A percentile compares a stretch with the other conserved stretches of the same genome.
Conservation (phyloP, 1,140 invertebrate species). For the Eubasilissa regina region DNA sequence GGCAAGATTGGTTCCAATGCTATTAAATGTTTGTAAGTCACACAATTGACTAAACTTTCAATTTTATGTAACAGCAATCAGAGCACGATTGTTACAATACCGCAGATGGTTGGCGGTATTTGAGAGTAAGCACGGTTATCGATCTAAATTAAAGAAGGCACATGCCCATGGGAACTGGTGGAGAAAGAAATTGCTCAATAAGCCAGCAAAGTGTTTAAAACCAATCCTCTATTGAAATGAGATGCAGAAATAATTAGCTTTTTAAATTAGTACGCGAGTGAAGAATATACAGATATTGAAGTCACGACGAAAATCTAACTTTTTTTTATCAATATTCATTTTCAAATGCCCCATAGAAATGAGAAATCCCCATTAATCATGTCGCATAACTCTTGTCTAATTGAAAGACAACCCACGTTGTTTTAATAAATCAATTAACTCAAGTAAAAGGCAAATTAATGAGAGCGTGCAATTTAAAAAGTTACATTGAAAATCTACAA, state of each 20-base stretch:
- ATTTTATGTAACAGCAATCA: too few species aligned
- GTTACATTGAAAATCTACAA: too few species aligned
- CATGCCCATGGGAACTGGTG: too few species aligned
- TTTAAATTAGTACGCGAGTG: constrained; percentile 39
- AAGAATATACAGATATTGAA: constrained; percentile 9
- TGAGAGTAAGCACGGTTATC: too few species aligned
- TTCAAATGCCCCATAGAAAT: constrained; percentile 27
- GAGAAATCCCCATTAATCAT: constrained; percentile 44
- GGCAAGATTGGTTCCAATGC: too few species aligned
- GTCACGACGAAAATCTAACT: constrained; percentile 46
- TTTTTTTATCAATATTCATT: constrained; percentile 42
- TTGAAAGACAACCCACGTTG: constrained; percentile 36
- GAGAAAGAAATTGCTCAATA: constrained; percentile 37
- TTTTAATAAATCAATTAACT: constrained; percentile 36
- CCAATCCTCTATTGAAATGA: constrained; percentile 38
- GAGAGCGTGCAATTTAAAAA: too few species aligned
- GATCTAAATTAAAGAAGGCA: too few species aligned
- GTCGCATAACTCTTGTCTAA: background rate
- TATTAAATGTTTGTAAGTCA: too few species aligned
- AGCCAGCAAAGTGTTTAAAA: constrained; percentile 15
- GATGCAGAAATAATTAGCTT: constrained; percentile 48
- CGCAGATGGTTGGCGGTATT: too few species aligned
- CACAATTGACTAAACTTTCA: too few species aligned
- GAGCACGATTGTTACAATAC: too few species aligned
- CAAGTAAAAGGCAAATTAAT: too few species aligned